A percentile compares a stretch with the other conserved stretches of the same genome.
phyloP scores from a whole-genome alignment of 2,888 invertebrate genomes.

The Ophion ventricosus region DNA sequence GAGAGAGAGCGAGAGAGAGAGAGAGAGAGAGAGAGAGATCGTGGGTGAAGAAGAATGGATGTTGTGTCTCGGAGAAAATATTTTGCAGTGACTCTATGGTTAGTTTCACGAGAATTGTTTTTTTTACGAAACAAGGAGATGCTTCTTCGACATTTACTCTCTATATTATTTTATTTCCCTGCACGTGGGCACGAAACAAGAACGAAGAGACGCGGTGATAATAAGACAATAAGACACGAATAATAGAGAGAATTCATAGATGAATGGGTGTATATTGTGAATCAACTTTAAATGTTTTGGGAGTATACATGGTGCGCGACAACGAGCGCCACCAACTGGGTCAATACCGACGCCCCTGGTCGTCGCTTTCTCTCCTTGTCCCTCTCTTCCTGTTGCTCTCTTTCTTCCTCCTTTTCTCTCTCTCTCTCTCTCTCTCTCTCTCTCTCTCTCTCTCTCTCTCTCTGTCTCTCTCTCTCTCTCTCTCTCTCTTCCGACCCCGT shows the following conservation, averaged over 20 bases:
- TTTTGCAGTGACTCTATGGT: too few relatives aligned
- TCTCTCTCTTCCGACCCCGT: neutral
- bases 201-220: neutral
- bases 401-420: too few relatives aligned
- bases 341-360: constrained; percentile 76
- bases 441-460: neutral
- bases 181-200: too few relatives aligned
- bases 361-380: constrained; percentile 58
- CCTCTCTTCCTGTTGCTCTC: neutral
- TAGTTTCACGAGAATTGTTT: too few relatives aligned
- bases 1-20: too few relatives aligned
- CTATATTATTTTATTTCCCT: too few relatives aligned
- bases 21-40: too few relatives aligned
- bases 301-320: constrained; percentile 65
- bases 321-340: constrained; percentile 76
- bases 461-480: neutral
- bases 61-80: too few relatives aligned
- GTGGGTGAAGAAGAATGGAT: too few relatives aligned
- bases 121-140: too few relatives aligned
- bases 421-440: neutral
- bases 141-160: too few relatives aligned
- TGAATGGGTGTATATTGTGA: constrained; percentile 18
- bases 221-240: neutral
- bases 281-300: constrained; percentile 46
- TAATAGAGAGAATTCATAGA: neutral